A percentile compares a stretch with the other conserved stretches of the same genome.
These are phyloP conservation scores for Craseonycteris thonglongyai DNA, from an alignment of 2,113 vertebrate species.

Conservation along the genomic window DNA sequence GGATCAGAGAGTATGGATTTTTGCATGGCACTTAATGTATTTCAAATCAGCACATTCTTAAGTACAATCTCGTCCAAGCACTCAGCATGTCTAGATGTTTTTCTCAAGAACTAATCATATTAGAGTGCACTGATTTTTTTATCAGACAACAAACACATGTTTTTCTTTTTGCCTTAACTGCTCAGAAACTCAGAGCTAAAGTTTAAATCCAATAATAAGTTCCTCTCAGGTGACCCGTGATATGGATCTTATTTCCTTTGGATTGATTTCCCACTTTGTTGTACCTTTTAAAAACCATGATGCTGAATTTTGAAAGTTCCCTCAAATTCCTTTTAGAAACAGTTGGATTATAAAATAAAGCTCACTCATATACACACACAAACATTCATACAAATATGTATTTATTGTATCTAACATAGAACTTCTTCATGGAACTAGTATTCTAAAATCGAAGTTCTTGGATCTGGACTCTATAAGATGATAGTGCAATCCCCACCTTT, in stretches of 20 bases:
- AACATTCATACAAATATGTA: rapidly evolving
- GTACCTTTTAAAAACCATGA: neutral
- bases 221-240: constrained; percentile 58
- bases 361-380: neutral
- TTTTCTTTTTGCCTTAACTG: constrained; percentile 60
- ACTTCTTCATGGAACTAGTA: neutral
- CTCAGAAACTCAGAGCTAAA: constrained; percentile 58
- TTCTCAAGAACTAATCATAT: constrained; percentile 66
- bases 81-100: constrained; percentile 52
- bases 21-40: constrained; percentile 13
- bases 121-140: constrained; percentile 61
- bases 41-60: constrained; percentile 35
- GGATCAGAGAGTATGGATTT: constrained; percentile 53
- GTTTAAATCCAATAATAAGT: constrained; percentile 60
- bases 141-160: constrained; percentile 52
- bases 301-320: neutral
- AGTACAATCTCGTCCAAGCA: constrained; percentile 52
- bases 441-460: neutral
- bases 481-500: neutral
- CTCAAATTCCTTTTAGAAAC: neutral
- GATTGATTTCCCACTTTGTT: constrained; percentile 28
- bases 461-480: neutral
- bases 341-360: neutral
- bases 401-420: neutral
- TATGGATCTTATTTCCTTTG: neutral